Conservation (phyloP, 2,888 invertebrate species). For the Rhopalosiphum nymphaeae region DNA sequence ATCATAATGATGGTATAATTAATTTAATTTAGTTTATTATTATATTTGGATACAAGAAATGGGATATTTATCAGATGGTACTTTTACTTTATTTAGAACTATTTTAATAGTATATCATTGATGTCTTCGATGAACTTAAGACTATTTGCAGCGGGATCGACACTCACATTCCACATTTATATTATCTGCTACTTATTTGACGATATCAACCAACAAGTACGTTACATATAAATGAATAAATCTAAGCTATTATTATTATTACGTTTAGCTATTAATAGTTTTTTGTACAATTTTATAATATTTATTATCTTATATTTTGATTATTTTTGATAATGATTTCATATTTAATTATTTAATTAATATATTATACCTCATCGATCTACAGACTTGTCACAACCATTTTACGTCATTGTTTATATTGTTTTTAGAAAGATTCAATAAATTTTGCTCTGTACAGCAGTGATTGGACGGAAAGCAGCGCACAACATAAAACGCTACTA, state of each 20-base stretch:
- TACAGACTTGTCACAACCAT: background rate
- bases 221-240: background rate
- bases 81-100: background rate
- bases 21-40: background rate
- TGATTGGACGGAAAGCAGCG: slow-evolving; percentile 5
- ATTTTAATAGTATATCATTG: background rate
- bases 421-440: slow-evolving; percentile 28
- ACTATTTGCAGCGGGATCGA: background rate
- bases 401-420: background rate
- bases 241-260: background rate
- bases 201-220: background rate
- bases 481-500: background rate
- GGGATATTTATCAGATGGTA: background rate
- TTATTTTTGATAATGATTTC: too few relatives aligned
- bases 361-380: background rate
- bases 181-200: background rate
- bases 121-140: background rate
- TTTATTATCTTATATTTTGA: too few relatives aligned
- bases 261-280: background rate
- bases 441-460: slow-evolving; percentile 18
- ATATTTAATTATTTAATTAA: background rate
- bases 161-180: background rate
- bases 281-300: background rate
- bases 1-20: slow-evolving; percentile 25
- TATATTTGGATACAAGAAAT: background rate